A percentile compares a stretch with the other conserved stretches of the same genome.
phyloP scores from a whole-genome alignment of 2,888 invertebrate species.

The Hyles lineata region DNA sequence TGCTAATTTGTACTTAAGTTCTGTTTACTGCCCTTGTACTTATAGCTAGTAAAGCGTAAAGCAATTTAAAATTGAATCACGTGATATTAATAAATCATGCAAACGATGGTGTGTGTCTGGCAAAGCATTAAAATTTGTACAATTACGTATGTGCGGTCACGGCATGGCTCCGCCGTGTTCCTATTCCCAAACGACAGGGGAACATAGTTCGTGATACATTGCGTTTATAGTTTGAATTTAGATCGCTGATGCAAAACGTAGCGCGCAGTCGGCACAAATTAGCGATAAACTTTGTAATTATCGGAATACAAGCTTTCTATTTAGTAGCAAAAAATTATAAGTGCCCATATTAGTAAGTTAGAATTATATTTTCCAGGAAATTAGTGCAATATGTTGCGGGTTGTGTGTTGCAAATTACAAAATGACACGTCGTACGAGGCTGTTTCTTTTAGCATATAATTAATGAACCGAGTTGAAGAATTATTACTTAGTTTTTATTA shows the following conservation, averaged over 20 bases:
- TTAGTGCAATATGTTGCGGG: not conserved
- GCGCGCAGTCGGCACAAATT: not conserved
- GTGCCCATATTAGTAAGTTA: not conserved
- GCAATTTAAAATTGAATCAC: conserved; percentile 28
- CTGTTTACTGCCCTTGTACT: not conserved
- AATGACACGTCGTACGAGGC: not conserved
- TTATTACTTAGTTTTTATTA: not conserved
- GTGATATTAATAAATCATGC: conserved; percentile 30
- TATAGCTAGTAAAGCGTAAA: not conserved
- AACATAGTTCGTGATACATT: conserved; percentile 8
- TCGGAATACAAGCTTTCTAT: conserved; percentile 6
- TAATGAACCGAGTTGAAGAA: not conserved
- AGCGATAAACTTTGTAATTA: not conserved
- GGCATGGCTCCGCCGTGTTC: conserved; percentile 45
- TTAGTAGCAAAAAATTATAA: conserved; percentile 5
- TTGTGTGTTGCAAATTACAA: conserved; percentile 5
- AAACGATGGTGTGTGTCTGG: conserved; percentile 29
- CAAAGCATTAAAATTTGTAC: conserved; percentile 32
- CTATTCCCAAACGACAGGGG: not conserved
- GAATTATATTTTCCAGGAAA: conserved; percentile 6
- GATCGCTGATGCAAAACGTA: not conserved
- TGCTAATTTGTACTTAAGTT: not conserved
- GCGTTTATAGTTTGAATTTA: conserved; percentile 7
- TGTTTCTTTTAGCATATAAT: not conserved
- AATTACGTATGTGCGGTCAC: conserved; percentile 66